phyloP scores from a whole-genome alignment of 1,140 invertebrate species.

The Papilio machaon region DNA sequence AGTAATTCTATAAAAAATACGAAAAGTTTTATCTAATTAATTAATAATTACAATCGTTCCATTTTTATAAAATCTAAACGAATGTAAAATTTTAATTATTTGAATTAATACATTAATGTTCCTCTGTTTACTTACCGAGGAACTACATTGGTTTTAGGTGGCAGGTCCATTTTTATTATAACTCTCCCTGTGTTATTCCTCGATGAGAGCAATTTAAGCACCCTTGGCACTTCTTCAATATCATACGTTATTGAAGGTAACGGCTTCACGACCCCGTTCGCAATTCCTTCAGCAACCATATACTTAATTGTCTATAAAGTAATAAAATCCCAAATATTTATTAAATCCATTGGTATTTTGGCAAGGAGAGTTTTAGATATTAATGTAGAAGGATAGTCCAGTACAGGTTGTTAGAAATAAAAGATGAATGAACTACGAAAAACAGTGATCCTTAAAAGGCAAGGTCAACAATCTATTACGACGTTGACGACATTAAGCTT shows the following conservation, averaged over 20 bases:
- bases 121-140: neutral
- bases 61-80: no score
- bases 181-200: slow-evolving; percentile 35
- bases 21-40: neutral
- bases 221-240: neutral
- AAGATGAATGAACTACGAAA: no score
- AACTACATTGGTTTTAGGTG: neutral
- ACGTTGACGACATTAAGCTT: no score
- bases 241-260: neutral
- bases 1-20: neutral
- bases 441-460: no score
- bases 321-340: neutral
- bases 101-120: neutral
- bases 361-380: neutral
- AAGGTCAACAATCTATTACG: no score
- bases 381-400: neutral
- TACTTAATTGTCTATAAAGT: neutral
- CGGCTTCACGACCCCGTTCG: neutral
- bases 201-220: slow-evolving; percentile 25
- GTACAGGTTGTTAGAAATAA: no score
- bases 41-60: neutral
- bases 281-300: neutral
- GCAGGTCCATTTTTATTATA: slow-evolving; percentile 24
- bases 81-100: no score
- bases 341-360: neutral